Conservation (phyloP, 2,797 vertebrate genomes). For the Podarcis lilfordi region DNA sequence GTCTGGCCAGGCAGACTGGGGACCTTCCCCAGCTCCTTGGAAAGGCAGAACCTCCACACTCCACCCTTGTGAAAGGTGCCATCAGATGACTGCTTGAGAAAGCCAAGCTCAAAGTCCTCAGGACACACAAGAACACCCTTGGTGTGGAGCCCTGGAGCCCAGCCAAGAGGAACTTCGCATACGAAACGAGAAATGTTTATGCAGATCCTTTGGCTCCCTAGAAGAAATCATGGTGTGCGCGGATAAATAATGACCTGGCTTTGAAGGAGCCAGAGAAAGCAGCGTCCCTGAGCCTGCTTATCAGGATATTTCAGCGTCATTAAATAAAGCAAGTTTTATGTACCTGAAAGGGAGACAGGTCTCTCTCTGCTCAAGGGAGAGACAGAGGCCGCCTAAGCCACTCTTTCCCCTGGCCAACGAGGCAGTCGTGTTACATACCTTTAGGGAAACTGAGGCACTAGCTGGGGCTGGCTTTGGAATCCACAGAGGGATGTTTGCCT, state of each 20-base stretch:
- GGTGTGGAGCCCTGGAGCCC: background rate
- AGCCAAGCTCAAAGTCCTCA: background rate
- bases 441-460: conserved; percentile 8
- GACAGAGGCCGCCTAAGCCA: background rate
- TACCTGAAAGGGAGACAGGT: background rate
- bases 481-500: background rate
- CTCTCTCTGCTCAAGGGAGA: background rate
- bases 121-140: background rate
- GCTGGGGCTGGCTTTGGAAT: background rate
- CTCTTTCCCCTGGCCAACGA: background rate
- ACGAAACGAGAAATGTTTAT: background rate
- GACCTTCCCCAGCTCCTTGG: too few relatives aligned
- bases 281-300: too few relatives aligned
- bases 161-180: background rate
- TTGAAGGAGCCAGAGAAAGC: background rate
- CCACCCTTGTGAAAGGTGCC: too few relatives aligned
- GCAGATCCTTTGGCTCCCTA: background rate
- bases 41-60: too few relatives aligned
- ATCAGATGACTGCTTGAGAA: too few relatives aligned
- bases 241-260: too few relatives aligned
- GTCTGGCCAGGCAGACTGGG: conserved; percentile 7
- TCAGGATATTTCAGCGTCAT: too few relatives aligned
- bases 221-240: background rate
- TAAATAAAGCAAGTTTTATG: background rate
- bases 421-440: conserved; percentile 46